Evolutionary conservation across 1,140 invertebrate genomes (phyloP).

Genomic region (Lepidurus apus): DNA sequence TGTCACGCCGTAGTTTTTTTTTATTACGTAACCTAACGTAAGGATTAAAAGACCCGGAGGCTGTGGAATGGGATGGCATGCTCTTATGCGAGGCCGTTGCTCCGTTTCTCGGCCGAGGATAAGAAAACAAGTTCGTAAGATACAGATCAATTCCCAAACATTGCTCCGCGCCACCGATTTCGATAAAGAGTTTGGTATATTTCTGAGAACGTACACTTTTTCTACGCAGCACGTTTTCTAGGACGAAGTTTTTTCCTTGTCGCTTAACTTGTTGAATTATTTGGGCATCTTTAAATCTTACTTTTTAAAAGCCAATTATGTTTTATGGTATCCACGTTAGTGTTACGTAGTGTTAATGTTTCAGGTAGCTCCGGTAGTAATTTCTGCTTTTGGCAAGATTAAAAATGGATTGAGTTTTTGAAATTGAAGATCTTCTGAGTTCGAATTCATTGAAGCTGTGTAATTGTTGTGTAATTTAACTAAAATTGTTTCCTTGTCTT

Average conservation of each 20-base stretch:
- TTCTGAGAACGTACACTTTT: neutral
- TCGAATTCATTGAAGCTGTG: too few species aligned
- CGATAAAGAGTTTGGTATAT: neutral
- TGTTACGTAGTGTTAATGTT: too few species aligned
- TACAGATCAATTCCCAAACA: neutral
- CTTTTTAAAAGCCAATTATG: too few species aligned
- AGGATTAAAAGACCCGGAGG: neutral
- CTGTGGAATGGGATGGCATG: neutral
- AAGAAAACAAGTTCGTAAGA: neutral
- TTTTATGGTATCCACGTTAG: too few species aligned
- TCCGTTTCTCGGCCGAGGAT: neutral
- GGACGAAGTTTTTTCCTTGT: too few species aligned
- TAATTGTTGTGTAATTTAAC: neutral
- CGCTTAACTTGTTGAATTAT: too few species aligned
- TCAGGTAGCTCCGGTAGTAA: too few species aligned
- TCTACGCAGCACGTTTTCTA: too few species aligned
- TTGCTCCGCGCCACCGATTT: neutral
- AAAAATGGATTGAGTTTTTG: neutral
- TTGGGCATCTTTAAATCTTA: too few species aligned
- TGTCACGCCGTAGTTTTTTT: neutral
- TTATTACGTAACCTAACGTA: neutral
- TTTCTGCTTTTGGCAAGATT: neutral
- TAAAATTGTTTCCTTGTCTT: conserved; percentile 26
- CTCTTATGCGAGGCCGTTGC: neutral
- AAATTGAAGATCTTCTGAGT: too few species aligned